Evolutionary conservation across 2,797 vertebrate genomes (phyloP).

Genomic region (Sebastes hubbsi): DNA sequence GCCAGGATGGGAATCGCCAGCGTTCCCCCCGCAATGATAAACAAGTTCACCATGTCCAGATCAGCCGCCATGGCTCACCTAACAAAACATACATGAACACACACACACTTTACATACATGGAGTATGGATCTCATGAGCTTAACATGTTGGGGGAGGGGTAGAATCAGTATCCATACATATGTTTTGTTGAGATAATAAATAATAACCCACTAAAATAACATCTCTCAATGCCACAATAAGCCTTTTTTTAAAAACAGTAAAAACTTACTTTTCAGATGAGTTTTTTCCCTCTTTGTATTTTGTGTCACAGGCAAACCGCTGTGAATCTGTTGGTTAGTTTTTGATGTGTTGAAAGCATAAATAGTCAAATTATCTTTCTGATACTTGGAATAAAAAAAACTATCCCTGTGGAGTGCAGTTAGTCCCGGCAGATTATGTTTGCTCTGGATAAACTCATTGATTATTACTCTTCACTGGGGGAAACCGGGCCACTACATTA

Average conservation of each 20-base stretch:
- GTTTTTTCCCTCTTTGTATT: conserved; percentile 13
- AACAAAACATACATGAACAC: conserved; percentile 14
- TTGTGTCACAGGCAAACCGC: conserved; percentile 7
- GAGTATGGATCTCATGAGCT: neutral
- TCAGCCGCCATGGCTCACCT: conserved; percentile 83
- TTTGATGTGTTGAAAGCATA: neutral
- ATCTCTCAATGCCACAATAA: neutral
- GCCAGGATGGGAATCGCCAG: conserved; percentile 94
- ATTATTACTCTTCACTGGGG: conserved; percentile 61
- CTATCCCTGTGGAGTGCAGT: conserved; percentile 13
- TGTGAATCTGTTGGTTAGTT: conserved; percentile 1
- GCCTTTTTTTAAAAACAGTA: neutral
- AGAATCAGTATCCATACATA: conserved; percentile 12
- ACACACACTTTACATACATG: neutral
- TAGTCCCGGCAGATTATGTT: conserved; percentile 41
- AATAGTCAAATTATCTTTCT: neutral
- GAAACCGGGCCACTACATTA: conserved; percentile 64
- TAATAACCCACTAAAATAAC: neutral
- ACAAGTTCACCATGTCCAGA: conserved; percentile 90
- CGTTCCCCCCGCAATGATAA: conserved; percentile 89
- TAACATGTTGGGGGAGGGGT: conserved; percentile 1
- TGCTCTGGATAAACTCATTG: conserved; percentile 73
- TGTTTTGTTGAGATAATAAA: neutral
- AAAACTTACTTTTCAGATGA: conserved; percentile 60
- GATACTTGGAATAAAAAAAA: neutral